These are phyloP conservation scores for Drosophila quadrilineata DNA, from an alignment of 1,140 invertebrate genomes.

Conservation along the genomic window DNA sequence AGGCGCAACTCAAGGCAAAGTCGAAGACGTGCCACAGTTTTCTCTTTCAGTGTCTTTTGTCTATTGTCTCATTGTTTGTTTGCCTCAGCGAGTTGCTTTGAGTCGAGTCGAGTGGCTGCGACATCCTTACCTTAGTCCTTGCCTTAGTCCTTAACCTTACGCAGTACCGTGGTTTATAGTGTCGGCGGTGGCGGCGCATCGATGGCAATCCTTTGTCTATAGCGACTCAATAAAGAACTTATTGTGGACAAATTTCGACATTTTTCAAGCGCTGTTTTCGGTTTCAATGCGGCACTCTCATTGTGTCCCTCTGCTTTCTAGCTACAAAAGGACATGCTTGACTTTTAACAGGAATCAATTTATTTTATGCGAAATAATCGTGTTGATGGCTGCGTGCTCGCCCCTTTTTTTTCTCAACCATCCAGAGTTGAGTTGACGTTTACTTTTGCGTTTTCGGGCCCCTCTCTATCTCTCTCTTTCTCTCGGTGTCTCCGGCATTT, in stretches of 20 bases:
- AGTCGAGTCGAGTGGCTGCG: slow-evolving; percentile 60
- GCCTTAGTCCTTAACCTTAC: not conserved
- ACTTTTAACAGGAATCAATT: slow-evolving; percentile 81
- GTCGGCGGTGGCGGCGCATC: slow-evolving; percentile 3
- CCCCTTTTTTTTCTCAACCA: slow-evolving; percentile 65
- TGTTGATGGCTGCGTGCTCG: slow-evolving; percentile 80
- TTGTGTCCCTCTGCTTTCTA: slow-evolving; percentile 29
- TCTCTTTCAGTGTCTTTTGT: slow-evolving; percentile 31
- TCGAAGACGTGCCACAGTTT: slow-evolving; percentile 71
- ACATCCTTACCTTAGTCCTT: not conserved
- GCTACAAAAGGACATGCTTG: slow-evolving; percentile 65
- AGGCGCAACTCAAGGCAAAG: slow-evolving; percentile 49
- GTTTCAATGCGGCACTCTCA: slow-evolving; percentile 30
- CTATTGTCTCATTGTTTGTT: slow-evolving; percentile 57
- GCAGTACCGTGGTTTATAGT: slow-evolving; percentile 60
- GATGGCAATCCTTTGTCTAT: slow-evolving; percentile 62
- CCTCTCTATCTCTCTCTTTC: slow-evolving; percentile 29
- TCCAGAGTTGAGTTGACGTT: too few species aligned
- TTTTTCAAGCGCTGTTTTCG: slow-evolving; percentile 70
- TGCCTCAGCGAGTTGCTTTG: slow-evolving; percentile 26
- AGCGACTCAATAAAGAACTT: slow-evolving; percentile 78
- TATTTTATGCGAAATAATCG: slow-evolving; percentile 81
- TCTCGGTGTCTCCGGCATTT: not conserved
- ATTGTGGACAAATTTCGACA: slow-evolving; percentile 79
- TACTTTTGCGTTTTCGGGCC: slow-evolving; percentile 41